Conservation (phyloP, 2,888 invertebrate genomes). For the Thera obeliscata region DNA sequence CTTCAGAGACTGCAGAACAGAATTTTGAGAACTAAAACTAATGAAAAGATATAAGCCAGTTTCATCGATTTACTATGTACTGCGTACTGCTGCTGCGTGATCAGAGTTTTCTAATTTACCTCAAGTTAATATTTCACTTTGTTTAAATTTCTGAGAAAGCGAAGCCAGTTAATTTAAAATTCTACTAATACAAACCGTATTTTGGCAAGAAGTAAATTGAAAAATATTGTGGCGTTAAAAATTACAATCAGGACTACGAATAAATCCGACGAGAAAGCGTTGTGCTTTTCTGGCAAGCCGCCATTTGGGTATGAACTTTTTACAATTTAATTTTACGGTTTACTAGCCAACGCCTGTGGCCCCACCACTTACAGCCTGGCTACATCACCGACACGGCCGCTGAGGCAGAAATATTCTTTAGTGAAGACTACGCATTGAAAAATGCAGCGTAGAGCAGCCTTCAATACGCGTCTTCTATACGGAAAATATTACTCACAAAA, state of each 20-base stretch:
- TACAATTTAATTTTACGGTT: constrained; percentile 42
- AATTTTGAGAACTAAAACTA: too few relatives aligned
- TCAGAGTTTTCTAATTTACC: too few relatives aligned
- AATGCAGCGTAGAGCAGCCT: too few relatives aligned
- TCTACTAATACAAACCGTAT: constrained; percentile 32
- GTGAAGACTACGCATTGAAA: too few relatives aligned
- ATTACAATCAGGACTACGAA: constrained; percentile 42
- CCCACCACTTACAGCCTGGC: constrained; percentile 18
- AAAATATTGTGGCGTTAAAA: constrained; percentile 46
- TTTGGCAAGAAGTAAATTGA: constrained; percentile 42
- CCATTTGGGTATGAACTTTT: constrained; percentile 44
- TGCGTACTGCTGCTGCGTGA: too few relatives aligned
- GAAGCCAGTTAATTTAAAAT: constrained; percentile 29
- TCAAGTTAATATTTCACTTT: constrained; percentile 2
- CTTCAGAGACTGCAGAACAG: too few relatives aligned
- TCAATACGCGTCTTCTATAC: too few relatives aligned
- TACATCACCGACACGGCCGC: not conserved
- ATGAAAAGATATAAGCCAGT: too few relatives aligned
- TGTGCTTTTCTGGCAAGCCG: constrained; percentile 38
- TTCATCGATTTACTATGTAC: too few relatives aligned
- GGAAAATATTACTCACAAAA: too few relatives aligned
- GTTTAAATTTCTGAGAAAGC: constrained; percentile 18
- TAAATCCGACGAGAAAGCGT: constrained; percentile 40
- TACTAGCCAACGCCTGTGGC: constrained; percentile 29
- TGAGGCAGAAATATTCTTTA: too few relatives aligned